Percentiles rank a stretch among this genome's conserved stretches.
Evolutionary conservation across 2,888 invertebrate genomes (phyloP).

Genomic region (Heteromurus nitidus): DNA sequence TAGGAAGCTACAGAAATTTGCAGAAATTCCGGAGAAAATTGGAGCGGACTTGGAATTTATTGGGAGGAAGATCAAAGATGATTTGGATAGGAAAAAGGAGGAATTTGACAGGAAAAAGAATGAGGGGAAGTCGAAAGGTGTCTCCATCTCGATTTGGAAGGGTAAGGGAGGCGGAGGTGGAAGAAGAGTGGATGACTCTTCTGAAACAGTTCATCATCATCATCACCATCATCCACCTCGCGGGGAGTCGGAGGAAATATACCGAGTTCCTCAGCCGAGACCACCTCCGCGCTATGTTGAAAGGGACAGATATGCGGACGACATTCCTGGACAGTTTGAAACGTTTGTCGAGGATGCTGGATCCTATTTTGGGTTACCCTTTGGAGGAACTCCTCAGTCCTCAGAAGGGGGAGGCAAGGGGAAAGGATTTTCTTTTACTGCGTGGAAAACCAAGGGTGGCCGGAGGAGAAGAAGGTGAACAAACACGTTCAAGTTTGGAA

Average conservation of each 20-base stretch:
- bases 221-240: not conserved
- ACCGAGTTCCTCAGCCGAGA: not conserved
- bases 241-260: not conserved
- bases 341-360: slow-evolving; percentile 21
- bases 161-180: slow-evolving; percentile 13
- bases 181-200: not conserved
- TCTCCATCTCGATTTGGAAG: slow-evolving; percentile 44
- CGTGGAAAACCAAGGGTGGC: slow-evolving; percentile 30
- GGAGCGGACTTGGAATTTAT: slow-evolving; percentile 26
- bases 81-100: slow-evolving; percentile 21
- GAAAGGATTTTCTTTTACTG: slow-evolving; percentile 27
- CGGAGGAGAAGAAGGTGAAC: slow-evolving; percentile 27
- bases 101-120: slow-evolving; percentile 27
- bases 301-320: not conserved
- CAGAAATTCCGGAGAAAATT: slow-evolving; percentile 33
- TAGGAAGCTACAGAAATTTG: slow-evolving; percentile 19
- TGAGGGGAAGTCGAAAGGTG: slow-evolving; percentile 12
- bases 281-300: slow-evolving; percentile 14
- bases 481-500: too few relatives aligned
- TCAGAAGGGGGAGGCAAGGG: slow-evolving; percentile 12
- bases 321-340: slow-evolving; percentile 1
- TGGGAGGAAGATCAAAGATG: slow-evolving; percentile 35
- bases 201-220: slow-evolving; percentile 30
- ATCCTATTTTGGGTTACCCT: not conserved
- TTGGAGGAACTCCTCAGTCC: not conserved